Base-by-base conservation (phyloP, 30 jellyfish, hydroid and myxozoan genomes). In the Hydra vulgaris region DNA sequence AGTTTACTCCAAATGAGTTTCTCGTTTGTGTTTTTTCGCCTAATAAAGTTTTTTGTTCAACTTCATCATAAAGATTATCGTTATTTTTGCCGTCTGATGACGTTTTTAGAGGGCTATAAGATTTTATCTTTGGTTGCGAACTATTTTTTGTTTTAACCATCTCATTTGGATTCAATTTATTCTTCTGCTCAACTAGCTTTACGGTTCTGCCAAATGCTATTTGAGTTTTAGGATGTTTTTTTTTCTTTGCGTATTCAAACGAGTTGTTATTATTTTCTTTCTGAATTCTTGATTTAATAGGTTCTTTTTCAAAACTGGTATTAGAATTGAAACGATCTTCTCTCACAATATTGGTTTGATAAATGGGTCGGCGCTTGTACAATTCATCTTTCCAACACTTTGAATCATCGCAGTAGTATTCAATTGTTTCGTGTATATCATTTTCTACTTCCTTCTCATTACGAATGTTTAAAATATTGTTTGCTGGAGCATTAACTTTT, bases 201-300 rank as follows among this genome's bases (percentile, higher is more conserved):
- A n/a, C 26, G 4, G 26, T 68, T 68, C 75, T 20, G 16, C 75
- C 75, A n/a, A 23, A 20, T 8, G 75, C 25, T 23, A 68, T n/a
- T 68, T 68, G 26, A 4, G 75, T n/a, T 68, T 68, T 68, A n/a
- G 75, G 75, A 1, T 68, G 25, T 68, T 68, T 68, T 68, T 68
- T n/a, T 20, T 40, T 40, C 61, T 12, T 40, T 40, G 12, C 61
- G 61, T 12, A 5, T 3, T 40, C 61, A 40, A 12, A 12, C 8
- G 61, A 40, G 61, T 40, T 40, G 61, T 40, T 40, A 40, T 12
- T 12, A 40, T 5, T 12, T 40, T 40, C 61, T 5, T 12, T 40
- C 12, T 40, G 61, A 12, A 5, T 40, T 40, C 61, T 40, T 40
- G 61, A 3, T 40, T 40, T 40, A 40, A 12, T 12, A 3, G 61